Percentiles rank a stretch among this genome's conserved stretches.
phyloP scores from a whole-genome alignment of 1,140 invertebrate genomes.

The Panagrolaimus sp. region DNA sequence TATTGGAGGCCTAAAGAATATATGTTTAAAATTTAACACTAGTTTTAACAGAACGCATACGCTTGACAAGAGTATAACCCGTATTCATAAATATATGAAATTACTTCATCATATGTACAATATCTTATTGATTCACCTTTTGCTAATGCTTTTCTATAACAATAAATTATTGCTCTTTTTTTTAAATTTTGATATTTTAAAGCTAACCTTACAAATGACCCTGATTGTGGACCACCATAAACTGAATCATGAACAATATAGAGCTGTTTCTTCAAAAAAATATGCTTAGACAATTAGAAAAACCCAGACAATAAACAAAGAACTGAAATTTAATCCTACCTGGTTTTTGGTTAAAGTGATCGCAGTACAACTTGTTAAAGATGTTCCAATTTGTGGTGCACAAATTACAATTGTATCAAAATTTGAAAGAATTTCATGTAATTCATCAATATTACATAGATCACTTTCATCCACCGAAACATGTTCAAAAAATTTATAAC shows the following conservation, averaged over 20 bases:
- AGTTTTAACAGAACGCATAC: background rate
- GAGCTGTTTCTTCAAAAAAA: background rate
- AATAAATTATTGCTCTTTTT: background rate
- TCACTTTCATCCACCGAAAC: background rate
- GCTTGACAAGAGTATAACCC: slow-evolving; percentile 12
- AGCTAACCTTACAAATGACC: background rate
- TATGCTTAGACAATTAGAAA: too few relatives aligned
- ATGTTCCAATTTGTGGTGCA: background rate
- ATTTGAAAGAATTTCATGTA: background rate
- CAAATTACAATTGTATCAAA: slow-evolving; percentile 10
- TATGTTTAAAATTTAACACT: background rate
- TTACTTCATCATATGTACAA: slow-evolving; percentile 10
- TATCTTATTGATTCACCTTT: slow-evolving; percentile 7
- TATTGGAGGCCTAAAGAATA: background rate
- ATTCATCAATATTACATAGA: slow-evolving; percentile 4
- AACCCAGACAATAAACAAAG: background rate
- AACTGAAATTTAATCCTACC: slow-evolving; percentile 7
- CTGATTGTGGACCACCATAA: background rate
- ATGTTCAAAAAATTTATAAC: background rate
- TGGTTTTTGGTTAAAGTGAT: slow-evolving; percentile 4
- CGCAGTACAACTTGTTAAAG: background rate
- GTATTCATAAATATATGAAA: slow-evolving; percentile 6
- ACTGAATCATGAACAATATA: slow-evolving; percentile 4
- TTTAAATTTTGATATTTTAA: background rate
- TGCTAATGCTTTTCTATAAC: slow-evolving; percentile 1